Evolutionary conservation across 2,113 vertebrate species (phyloP), one percentile per base, ranked within the genome.

Genomic region (Entomyzon cyanotis): DNA sequence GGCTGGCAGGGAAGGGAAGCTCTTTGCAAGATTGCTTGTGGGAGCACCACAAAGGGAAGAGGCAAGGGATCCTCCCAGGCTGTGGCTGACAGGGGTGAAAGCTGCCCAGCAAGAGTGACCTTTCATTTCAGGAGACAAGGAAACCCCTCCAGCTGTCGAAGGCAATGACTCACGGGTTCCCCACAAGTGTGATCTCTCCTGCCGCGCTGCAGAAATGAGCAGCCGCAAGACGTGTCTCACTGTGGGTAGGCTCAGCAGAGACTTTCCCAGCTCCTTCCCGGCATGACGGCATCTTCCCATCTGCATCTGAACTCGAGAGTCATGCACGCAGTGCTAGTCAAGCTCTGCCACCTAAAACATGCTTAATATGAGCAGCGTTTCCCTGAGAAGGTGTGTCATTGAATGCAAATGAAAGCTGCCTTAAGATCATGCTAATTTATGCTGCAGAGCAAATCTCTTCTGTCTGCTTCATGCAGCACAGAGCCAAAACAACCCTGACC

Each of bases 251-350:
- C 94, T 92, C 86, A 18, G 52, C 6, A 0, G 64, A 0, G 15
- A 58, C 80, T 62, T 92, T 49, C 84, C 80, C 42, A 0, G 35
- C 78, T 79, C 2, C 0, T 41, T 78, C 74, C 74, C 20, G 55
- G 90, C 18, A 55, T 77, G 71, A 90, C 30, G 0, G 55, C 91
- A 18, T 91, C 80, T 73, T 78, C 13, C 96, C 79, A 78, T 90
- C 90, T 93, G 94, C 59, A 77, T 74, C 85, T 74, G 88, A 96
- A 58, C 69, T 19, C 0, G 5, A 88, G 86, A 86, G 73, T 63
- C 83, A 23, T 20, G 13, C 75, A 28, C 2, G 2, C 68, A 37
- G 68, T 24, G 47, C 76, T 35, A 78, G 89, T 14, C 74, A 31
- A 86, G 80, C 89, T 94, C 28, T 82, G 58, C 77, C 84, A 82